phyloP scores from a whole-genome alignment of 1,140 invertebrate species.

The Camponotus vicinus region DNA sequence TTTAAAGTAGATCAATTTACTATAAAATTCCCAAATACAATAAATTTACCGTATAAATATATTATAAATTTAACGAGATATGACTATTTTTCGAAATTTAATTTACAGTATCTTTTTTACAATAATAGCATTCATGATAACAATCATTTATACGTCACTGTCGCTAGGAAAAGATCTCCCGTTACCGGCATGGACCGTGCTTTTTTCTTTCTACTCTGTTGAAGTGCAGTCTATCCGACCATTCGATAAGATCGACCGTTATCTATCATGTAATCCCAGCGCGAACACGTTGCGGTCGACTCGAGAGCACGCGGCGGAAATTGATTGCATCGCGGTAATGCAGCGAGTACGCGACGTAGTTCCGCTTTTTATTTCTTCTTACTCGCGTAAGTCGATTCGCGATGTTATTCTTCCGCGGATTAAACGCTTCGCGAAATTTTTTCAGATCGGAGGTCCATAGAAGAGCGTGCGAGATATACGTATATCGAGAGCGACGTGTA shows the following conservation, averaged over 20 bases:
- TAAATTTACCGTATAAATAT: not conserved
- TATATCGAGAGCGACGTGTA: not conserved
- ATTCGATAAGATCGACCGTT: constrained; percentile 48
- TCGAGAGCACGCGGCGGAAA: constrained; percentile 43
- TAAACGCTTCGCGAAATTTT: constrained; percentile 43
- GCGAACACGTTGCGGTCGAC: constrained; percentile 31
- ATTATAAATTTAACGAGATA: not conserved
- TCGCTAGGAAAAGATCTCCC: not conserved
- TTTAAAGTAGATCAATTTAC: too few species aligned
- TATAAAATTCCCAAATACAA: too few species aligned
- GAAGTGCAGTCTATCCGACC: constrained; percentile 20
- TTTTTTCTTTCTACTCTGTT: not conserved
- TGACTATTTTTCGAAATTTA: not conserved
- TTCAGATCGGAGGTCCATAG: constrained; percentile 25
- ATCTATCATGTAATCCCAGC: constrained; percentile 49
- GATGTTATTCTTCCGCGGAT: constrained; percentile 8
- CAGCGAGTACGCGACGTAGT: constrained; percentile 28
- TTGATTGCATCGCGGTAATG: constrained; percentile 60
- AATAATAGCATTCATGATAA: not conserved
- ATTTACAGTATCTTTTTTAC: not conserved
- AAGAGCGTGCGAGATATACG: not conserved
- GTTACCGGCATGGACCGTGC: not conserved
- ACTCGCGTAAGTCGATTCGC: constrained; percentile 1
- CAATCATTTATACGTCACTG: not conserved
- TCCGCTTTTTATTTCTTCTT: constrained; percentile 42